Conservation (phyloP, 2,797 vertebrate genomes). For the Lithobates pipiens region DNA sequence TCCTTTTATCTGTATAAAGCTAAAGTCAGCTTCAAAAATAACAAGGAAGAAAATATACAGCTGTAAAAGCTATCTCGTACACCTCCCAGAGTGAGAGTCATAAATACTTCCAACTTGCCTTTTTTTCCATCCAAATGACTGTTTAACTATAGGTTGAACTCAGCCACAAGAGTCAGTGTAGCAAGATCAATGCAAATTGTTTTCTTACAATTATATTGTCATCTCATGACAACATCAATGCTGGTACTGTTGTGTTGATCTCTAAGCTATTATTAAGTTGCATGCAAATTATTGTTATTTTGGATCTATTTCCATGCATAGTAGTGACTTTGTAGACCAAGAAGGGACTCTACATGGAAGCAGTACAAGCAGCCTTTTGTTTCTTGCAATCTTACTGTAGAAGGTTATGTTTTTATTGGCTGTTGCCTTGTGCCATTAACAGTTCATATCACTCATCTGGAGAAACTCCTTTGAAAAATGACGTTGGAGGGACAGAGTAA, state of each 20-base stretch:
- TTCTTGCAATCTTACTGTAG: neutral
- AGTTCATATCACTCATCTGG: conserved; percentile 21
- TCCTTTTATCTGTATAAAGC: no score
- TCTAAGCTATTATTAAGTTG: conserved; percentile 7
- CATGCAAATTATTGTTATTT: conserved; percentile 21
- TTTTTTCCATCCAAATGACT: neutral
- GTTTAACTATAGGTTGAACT: neutral
- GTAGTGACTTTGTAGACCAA: neutral
- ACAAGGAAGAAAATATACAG: no score
- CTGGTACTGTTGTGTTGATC: conserved; percentile 1
- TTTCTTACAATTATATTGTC: neutral
- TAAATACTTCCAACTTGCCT: neutral
- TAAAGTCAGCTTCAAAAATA: no score
- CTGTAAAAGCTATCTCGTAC: no score
- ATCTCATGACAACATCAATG: conserved; percentile 4
- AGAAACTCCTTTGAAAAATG: conserved; percentile 39
- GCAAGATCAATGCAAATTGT: neutral
- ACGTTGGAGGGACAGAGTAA: conserved; percentile 10
- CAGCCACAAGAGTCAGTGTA: neutral
- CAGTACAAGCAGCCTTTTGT: conserved; percentile 32
- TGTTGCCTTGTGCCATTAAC: conserved; percentile 37
- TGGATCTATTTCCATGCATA: neutral
- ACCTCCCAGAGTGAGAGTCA: neutral
- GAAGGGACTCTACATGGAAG: neutral
- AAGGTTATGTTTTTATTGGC: conserved; percentile 43